These are phyloP conservation scores for Tonatia bakeri DNA, from an alignment of 2,113 vertebrate genomes.

Conservation along the genomic window DNA sequence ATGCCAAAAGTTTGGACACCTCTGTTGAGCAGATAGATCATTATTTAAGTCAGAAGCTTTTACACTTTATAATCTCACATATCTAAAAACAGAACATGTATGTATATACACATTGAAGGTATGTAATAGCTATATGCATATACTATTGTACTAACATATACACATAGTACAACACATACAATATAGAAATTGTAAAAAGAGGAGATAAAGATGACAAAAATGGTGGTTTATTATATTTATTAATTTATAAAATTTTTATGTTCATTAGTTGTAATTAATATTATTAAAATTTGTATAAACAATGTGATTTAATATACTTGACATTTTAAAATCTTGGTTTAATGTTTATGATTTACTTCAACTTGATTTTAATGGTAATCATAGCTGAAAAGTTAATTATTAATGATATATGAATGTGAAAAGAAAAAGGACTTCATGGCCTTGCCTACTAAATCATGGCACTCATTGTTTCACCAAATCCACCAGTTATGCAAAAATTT, in stretches of 20 bases:
- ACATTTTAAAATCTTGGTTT: background rate
- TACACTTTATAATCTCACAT: background rate
- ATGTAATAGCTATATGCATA: background rate
- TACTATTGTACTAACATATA: background rate
- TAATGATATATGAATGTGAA: background rate
- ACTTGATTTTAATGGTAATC: background rate
- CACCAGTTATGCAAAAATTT: background rate
- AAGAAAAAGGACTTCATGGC: background rate
- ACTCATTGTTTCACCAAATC: background rate
- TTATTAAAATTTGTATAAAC: background rate
- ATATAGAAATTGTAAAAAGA: background rate
- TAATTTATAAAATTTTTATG: conserved; percentile 21
- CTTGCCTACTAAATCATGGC: background rate
- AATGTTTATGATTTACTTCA: background rate
- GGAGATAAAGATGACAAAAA: background rate
- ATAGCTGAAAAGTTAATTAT: background rate
- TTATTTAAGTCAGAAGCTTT: background rate
- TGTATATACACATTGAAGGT: background rate
- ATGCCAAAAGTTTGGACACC: no score
- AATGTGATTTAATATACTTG: background rate
- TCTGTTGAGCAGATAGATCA: background rate
- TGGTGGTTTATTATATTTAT: background rate
- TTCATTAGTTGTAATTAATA: conserved; percentile 2
- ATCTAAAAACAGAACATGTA: background rate
- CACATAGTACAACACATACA: background rate